phyloP scores from a whole-genome alignment of 2,888 invertebrate genomes.

The Lasioglossum oenotherae region DNA sequence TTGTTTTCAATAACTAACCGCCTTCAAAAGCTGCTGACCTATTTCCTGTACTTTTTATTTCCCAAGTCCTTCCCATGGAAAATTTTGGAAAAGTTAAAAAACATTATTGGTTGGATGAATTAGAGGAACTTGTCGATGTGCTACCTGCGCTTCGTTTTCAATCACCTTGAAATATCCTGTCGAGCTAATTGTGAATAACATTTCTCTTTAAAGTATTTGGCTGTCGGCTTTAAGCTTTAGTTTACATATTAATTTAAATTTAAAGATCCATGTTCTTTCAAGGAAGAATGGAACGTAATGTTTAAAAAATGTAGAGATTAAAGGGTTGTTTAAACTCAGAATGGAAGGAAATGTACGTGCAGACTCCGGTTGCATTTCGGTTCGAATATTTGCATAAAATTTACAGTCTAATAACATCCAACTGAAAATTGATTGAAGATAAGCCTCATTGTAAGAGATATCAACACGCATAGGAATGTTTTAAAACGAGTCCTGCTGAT shows the following conservation, averaged over 20 bases:
- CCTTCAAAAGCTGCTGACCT: background rate
- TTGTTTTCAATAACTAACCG: background rate
- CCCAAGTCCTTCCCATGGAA: background rate
- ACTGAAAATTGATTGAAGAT: background rate
- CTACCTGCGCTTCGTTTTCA: too few species aligned
- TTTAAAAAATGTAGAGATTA: background rate
- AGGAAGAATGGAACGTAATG: background rate
- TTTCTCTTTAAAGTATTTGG: too few species aligned
- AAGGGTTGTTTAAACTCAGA: background rate
- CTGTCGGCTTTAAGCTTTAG: too few species aligned
- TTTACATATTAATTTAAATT: background rate
- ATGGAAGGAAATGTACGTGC: background rate
- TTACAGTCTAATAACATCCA: background rate
- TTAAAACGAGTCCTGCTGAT: background rate
- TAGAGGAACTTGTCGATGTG: too few species aligned
- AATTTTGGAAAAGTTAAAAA: background rate
- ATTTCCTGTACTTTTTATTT: background rate
- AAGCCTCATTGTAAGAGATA: background rate
- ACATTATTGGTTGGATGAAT: background rate
- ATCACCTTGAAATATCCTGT: too few species aligned
- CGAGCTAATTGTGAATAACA: too few species aligned
- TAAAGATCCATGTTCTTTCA: background rate
- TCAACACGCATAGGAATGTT: background rate
- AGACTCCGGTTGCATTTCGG: background rate
- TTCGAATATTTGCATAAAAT: background rate